Base-by-base conservation (phyloP, 2,888 invertebrate genomes). In the Cerastis leucographa region DNA sequence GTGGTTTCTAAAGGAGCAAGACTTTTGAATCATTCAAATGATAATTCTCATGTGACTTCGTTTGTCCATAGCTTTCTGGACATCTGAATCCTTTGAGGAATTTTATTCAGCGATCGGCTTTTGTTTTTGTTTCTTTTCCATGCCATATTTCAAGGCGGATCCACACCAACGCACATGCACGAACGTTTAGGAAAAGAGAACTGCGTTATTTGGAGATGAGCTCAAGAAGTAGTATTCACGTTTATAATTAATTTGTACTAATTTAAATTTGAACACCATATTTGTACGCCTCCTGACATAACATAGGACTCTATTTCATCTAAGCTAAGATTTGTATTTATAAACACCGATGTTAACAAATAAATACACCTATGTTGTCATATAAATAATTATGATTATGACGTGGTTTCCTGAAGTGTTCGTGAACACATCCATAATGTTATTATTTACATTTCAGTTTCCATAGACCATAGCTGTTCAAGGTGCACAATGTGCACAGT, bases 1-100 rank as follows among this genome's bases (percentile, higher is more conserved):
- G 65, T 51, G 83, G 74, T 74, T 69, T 85, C 40, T 44, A 71
- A 82, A 64, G 7, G 59, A 78, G 44, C 64, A 56, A 59, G 70
- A 75, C 68, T 56, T 61, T 68, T 69, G 49, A 68, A 67, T 70
- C 59, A 62, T 68, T 79, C 61, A 65, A 71, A 74, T 67, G 51
- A 80, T 56, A 78, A 83, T 80, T 62, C 71, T 67, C 74, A 66
- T 42, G 69, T 40, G 61, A n/a, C 17, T 67, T 66, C 40, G 25
- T 66, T 49, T 66, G 44, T 65, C 12, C 14, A 25, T 29, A 64
- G 9, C 5, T 82, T 51, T 51, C 42, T n/a, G 9, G 14, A 14
- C 29, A 22, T 25, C 0, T 11, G 46, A 42, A 49, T 42, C 17
- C 54, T 59, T 66, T 29, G 29, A 54, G 1, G 3, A 25, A 25